Percentiles rank a stretch among this genome's conserved stretches.
These are phyloP conservation scores for Xiphophorus birchmanni DNA, from an alignment of 2,797 vertebrate genomes.

Conservation along the genomic window DNA sequence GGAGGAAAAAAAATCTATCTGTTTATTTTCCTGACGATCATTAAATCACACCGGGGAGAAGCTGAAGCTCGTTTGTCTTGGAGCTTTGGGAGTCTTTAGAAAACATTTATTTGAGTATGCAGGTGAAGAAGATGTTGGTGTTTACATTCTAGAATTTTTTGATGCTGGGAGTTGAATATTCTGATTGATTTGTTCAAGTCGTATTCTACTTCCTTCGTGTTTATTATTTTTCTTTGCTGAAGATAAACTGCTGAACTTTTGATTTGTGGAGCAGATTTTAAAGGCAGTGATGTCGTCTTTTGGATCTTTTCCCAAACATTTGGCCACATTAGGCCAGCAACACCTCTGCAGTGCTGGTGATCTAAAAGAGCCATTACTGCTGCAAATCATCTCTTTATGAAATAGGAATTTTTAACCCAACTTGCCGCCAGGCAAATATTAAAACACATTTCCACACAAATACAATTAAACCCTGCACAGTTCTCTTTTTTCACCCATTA, in stretches of 20 bases:
- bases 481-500: constrained; percentile 15
- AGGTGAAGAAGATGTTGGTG: not conserved
- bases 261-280: constrained; percentile 9
- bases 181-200: not conserved
- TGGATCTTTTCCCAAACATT: constrained; percentile 8
- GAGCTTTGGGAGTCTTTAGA: not conserved
- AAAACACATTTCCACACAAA: constrained; percentile 55
- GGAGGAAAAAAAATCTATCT: constrained; percentile 35
- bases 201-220: not conserved
- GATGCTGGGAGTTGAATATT: not conserved
- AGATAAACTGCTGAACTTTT: not conserved
- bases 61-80: constrained; percentile 4
- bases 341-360: constrained; percentile 24
- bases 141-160: not conserved
- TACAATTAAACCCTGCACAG: constrained; percentile 46
- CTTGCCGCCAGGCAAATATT: constrained; percentile 46
- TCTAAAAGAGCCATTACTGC: constrained; percentile 71
- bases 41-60: constrained; percentile 16
- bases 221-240: not conserved
- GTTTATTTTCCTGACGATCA: constrained; percentile 13
- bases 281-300: not conserved
- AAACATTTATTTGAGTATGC: not conserved
- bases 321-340: not conserved
- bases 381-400: constrained; percentile 70
- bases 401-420: constrained; percentile 45